Evolutionary conservation across 2,797 vertebrate species (phyloP), one percentile per base, ranked within the genome.

Genomic region (Micrastur ruficollis): DNA sequence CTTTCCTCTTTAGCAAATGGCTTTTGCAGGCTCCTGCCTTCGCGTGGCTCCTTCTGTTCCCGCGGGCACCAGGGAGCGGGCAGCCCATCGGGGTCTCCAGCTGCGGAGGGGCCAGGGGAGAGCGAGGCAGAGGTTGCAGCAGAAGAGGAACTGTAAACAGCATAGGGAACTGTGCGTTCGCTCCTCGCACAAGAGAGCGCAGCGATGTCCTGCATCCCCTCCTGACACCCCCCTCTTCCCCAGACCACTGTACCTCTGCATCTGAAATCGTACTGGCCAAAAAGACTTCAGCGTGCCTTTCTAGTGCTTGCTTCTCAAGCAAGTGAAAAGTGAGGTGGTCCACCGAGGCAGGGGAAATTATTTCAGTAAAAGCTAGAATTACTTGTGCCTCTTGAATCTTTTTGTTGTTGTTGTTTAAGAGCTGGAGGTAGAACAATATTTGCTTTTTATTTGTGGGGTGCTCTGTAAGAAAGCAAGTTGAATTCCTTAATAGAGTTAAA

Each of bases 51-150:
- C 18, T 36, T 31, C 25, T 55, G n/a, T 44, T 34, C 23, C 34
- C 0, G 0, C 2, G 8, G 58, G 20, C 42, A 11, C 17, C 1
- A 1, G 12, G 0, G 0, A 29, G 25, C 1, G 4, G 16, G 63
- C 6, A 59, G 55, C 38, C 42, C 32, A 13, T 22, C 0, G 0
- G 8, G 14, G 7, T 65, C 61, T 79, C 34, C 52, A 31, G n/a
- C 83, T 56, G 46, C 3, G 1, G 53, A 61, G 40, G 47, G 38
- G 19, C 21, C 5, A 2, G 27, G 23, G 29, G 31, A 47, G 50
- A 62, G 68, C 16, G 34, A 52, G 40, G 26, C 52, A 34, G 47
- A 62, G 42, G 34, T 22, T 20, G 4, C 42, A 49, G 63, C 46
- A 55, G 56, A 38, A 78, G 19, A 34, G 58, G 50, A 61, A 3